Percentiles rank a stretch among this genome's conserved stretches.
Conservation (phyloP, 1,140 invertebrate species). For the Brachionus rubens region DNA sequence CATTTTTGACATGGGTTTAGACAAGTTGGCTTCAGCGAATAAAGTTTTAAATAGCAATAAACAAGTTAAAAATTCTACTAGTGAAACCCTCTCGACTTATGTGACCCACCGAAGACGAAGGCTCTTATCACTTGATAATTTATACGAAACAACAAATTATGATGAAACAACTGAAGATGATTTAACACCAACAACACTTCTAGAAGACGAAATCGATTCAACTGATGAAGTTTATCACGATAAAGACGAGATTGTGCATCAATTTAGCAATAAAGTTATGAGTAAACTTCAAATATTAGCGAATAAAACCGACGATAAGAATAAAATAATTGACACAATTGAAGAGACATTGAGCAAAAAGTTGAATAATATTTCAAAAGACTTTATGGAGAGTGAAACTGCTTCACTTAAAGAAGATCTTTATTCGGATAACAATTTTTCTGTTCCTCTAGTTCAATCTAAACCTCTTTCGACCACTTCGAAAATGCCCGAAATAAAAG, state of each 20-base stretch:
- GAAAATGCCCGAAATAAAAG: background rate
- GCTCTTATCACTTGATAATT: conserved; percentile 8
- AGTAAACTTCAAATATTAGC: background rate
- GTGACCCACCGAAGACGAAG: background rate
- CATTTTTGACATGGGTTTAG: background rate
- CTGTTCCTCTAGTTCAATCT: background rate
- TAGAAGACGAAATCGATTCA: conserved; percentile 13
- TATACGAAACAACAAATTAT: background rate
- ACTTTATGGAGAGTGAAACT: background rate
- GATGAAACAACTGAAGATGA: background rate
- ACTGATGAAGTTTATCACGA: conserved; percentile 20
- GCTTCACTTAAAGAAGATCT: background rate
- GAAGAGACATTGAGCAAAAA: conserved; percentile 17
- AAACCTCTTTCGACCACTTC: background rate
- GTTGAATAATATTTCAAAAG: background rate
- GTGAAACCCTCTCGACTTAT: background rate
- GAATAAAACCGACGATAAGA: background rate
- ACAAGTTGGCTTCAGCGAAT: too few species aligned
- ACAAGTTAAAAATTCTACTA: background rate
- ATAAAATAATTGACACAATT: conserved; percentile 9
- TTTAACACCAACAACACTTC: background rate
- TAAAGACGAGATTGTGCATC: conserved; percentile 31
- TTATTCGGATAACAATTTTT: conserved; percentile 15
- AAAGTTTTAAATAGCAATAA: too few species aligned
- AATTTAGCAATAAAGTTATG: conserved; percentile 1